Conservation (phyloP, 2,797 vertebrate genomes). For the Catharus ustulatus region DNA sequence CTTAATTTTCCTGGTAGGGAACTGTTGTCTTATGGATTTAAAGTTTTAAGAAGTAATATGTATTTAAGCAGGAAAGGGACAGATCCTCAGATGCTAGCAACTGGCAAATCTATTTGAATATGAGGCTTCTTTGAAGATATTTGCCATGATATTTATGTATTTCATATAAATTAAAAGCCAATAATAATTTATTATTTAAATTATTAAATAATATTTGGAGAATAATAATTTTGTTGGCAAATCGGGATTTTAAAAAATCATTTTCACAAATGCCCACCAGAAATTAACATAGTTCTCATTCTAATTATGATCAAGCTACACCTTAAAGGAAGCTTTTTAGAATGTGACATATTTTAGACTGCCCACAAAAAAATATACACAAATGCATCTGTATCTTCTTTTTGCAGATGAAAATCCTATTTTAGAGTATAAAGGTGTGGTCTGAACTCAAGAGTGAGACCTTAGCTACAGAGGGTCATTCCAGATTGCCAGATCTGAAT, state of each 20-base stretch:
- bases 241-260: background rate
- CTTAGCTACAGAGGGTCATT: background rate
- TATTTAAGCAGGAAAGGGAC: conserved; percentile 8
- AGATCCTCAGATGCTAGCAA: background rate
- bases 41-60: conserved; percentile 15
- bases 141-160: background rate
- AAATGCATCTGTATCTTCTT: background rate
- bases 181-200: background rate
- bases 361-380: background rate
- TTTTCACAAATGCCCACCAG: background rate
- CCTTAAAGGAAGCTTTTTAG: background rate
- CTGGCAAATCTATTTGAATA: background rate
- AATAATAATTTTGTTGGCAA: background rate
- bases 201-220: background rate
- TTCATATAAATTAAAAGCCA: background rate
- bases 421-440: background rate
- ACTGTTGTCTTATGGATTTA: conserved; percentile 37
- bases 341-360: background rate
- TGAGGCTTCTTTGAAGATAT: background rate
- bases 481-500: background rate
- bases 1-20: conserved; percentile 36
- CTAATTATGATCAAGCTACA: background rate
- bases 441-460: background rate
- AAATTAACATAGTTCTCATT: background rate
- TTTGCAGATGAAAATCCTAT: background rate